Percentiles rank a stretch among this genome's conserved stretches.
phyloP scores from a whole-genome alignment of 2,113 vertebrate genomes.

The Ammodramus savannarum region DNA sequence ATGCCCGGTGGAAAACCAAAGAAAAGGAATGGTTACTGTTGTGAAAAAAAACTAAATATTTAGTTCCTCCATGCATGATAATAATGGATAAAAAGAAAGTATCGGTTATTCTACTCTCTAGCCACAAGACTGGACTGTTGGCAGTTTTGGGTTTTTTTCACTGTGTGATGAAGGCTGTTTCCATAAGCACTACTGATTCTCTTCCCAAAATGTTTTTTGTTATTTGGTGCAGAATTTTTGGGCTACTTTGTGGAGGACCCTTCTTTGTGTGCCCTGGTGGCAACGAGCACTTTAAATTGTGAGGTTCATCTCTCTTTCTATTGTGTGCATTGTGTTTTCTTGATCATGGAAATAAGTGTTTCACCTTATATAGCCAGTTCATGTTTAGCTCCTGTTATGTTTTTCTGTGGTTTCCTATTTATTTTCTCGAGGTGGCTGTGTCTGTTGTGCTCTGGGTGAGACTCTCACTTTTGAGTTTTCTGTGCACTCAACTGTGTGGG shows the following conservation, averaged over 20 bases:
- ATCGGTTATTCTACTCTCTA: neutral
- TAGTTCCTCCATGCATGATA: neutral
- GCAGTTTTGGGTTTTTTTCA: neutral
- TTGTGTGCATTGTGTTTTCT: neutral
- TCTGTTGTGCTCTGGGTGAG: neutral
- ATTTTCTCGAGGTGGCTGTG: rapidly evolving
- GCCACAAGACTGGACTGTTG: neutral
- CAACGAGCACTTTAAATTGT: neutral
- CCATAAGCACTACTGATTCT: neutral
- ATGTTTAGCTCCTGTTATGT: neutral
- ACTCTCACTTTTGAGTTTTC: neutral
- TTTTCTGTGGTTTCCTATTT: neutral
- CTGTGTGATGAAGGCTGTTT: neutral
- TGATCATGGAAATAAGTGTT: neutral
- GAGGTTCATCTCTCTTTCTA: neutral
- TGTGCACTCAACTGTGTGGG: neutral
- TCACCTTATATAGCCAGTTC: neutral
- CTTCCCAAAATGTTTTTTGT: neutral
- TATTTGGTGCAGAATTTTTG: neutral
- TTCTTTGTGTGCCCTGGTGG: neutral
- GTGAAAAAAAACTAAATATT: neutral
- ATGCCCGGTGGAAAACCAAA: neutral
- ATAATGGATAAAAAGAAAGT: neutral
- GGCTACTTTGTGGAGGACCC: neutral
- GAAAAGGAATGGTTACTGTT: neutral